phyloP scores from a whole-genome alignment of 2,113 vertebrate species.

The Phyllopteryx taeniolatus region DNA sequence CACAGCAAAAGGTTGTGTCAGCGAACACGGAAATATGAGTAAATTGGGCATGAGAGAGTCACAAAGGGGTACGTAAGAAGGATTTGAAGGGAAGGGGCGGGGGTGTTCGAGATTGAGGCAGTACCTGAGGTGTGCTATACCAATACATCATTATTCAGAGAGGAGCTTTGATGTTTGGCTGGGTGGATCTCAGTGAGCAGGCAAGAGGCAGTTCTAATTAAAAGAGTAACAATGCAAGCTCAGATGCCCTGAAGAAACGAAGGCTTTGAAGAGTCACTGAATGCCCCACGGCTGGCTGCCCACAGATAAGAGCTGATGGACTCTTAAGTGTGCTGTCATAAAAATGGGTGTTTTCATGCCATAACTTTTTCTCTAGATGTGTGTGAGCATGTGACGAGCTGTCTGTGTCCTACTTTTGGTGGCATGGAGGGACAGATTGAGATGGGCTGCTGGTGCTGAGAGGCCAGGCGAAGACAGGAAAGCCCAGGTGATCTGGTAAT shows the following conservation, averaged over 20 bases:
- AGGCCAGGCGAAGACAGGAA: slow-evolving; percentile 58
- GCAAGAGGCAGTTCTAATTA: slow-evolving; percentile 66
- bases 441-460: slow-evolving; percentile 61
- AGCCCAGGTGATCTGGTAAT: slow-evolving; percentile 52
- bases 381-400: slow-evolving; percentile 28
- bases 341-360: slow-evolving; percentile 41
- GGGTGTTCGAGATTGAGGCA: slow-evolving; percentile 48
- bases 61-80: slow-evolving; percentile 40
- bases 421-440: slow-evolving; percentile 64
- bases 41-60: slow-evolving; percentile 40
- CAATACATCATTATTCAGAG: slow-evolving; percentile 65
- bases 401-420: slow-evolving; percentile 65
- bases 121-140: slow-evolving; percentile 63
- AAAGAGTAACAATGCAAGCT: slow-evolving; percentile 63
- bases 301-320: slow-evolving; percentile 48
- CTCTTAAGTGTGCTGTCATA: slow-evolving; percentile 43
- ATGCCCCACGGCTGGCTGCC: slow-evolving; percentile 60
- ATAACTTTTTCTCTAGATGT: slow-evolving; percentile 26
- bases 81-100: slow-evolving; percentile 3
- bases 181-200: slow-evolving; percentile 58
- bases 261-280: slow-evolving; percentile 64
- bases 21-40: slow-evolving; percentile 38
- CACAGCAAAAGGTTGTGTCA: slow-evolving; percentile 57
- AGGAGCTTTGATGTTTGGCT: slow-evolving; percentile 66
- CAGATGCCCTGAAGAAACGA: slow-evolving; percentile 51